Conservation (phyloP, 2,797 vertebrate species). For the Otolemur crassicaudatus region DNA sequence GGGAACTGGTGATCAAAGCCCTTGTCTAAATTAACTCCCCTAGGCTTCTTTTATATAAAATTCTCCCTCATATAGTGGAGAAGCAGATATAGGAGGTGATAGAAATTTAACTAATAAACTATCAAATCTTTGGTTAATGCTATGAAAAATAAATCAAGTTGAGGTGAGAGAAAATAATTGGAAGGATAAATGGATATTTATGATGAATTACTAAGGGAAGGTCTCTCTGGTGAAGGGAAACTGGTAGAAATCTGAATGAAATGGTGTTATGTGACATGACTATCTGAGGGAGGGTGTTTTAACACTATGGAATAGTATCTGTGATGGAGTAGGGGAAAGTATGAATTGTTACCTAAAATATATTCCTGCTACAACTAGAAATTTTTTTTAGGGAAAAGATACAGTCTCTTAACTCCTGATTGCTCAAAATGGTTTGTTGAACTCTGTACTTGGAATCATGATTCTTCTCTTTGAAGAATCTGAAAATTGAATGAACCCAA, state of each 20-base stretch:
- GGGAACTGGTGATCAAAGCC: neutral
- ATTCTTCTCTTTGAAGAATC: neutral
- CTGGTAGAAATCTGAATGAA: neutral
- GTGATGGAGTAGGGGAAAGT: neutral
- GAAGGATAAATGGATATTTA: neutral
- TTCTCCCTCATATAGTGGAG: neutral
- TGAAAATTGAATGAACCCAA: neutral
- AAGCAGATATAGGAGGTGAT: neutral
- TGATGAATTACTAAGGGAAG: neutral
- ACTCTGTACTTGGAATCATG: neutral
- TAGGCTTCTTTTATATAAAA: neutral
- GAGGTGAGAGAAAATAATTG: neutral
- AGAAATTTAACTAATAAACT: neutral
- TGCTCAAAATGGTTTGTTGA: neutral
- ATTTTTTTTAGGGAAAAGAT: slow-evolving; percentile 33
- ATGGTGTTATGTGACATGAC: neutral
- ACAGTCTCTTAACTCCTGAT: neutral
- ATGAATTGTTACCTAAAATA: neutral
- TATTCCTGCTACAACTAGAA: neutral
- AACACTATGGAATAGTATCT: neutral
- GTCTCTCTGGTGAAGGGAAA: neutral
- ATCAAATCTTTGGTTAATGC: neutral
- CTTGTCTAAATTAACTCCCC: neutral
- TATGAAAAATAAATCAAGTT: neutral
- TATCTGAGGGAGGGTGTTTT: neutral